Evolutionary conservation across 2,888 invertebrate genomes (phyloP), one percentile per base, ranked within the genome.

Genomic region (Meganola albula): DNA sequence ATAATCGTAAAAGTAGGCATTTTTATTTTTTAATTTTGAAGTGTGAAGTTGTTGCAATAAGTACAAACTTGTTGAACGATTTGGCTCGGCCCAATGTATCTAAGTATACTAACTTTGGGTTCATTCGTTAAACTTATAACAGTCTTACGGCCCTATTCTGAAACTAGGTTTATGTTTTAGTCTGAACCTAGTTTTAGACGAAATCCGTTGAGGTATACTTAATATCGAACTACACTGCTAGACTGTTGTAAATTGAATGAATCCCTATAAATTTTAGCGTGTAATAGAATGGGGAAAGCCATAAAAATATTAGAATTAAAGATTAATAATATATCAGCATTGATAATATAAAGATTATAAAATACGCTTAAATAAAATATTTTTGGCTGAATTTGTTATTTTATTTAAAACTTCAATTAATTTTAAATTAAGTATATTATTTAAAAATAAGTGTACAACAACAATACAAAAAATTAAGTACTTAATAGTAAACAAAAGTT

Each of bases 291-390:
- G 63, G 74, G 78, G 64, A 48, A 76, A 77, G 78, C 82, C 79
- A 80, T 82, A 69, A 68, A 68, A 68, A 69, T 76, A 76, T 74
- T 83, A 84, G 80, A 68, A 60, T 68, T 83, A 80, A 78, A 83
- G 72, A 63, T 76, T 78, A 77, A 79, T 83, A 84, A 85, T 85
- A 84, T 84, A 84, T 84, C 80, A 75, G 72, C 79, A 85, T 83
- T 73, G 78, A 82, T 83, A 75, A 72, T 80, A 83, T 83, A 79
- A 82, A 85, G 72, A 78, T 82, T 83, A 85, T 83, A 83, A n/a
- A 84, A 83, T 84, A 86, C 85, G 86, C 86, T 87, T 87, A 85
- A 85, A 85, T 85, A 85, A 84, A 84, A 85, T 86, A 86, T 86
- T 87, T 86, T 85, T 84, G 84, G 84, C 84, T 82, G 84, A 77